Base-by-base conservation (phyloP, 2,888 invertebrate species). In the Cephus sareptanus region DNA sequence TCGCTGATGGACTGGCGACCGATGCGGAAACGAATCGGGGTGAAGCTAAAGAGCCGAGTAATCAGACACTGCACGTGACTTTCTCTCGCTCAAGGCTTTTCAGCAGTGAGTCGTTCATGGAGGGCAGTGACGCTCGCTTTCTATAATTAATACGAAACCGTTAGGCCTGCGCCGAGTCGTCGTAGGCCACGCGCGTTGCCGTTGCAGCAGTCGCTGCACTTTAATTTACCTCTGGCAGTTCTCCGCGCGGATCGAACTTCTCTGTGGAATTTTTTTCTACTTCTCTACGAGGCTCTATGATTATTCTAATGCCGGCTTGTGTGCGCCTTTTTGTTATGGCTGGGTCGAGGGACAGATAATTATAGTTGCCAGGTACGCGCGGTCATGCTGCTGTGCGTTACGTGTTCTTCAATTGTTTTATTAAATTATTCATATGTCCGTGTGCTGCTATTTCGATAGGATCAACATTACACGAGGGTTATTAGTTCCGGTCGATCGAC, bases 141-240 rank as follows among this genome's bases (percentile, higher is more conserved):
- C 83, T 83, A 84, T 80, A 84, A 85, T 86, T 84, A 83, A 86
- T 82, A 77, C 76, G 70, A 84, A 82, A 80, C 40, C 77, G 79
- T 82, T 76, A 68, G 76, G 79, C 77, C 77, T 23, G 56, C 56
- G 23, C 9, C 23, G 56, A 23, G 56, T 56, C 56, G 56, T 56
- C 56, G 56, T 56, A 56, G 56, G 56, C 56, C 56, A 56, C 56
- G 56, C 56, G 56, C 9, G 40, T 6, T 15, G 56, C 56, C 56
- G 56, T 23, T 56, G 56, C 56, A 56, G 56, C 56, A 56, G 56
- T 23, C 56, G 56, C 56, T 56, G 56, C 56, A 56, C 56, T 56
- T 56, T 56, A 56, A 56, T 56, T 56, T 56, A 23, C 56, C 56
- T 56, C 56, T 56, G 0, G 2, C 23, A 2, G 9, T 23, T 56